A percentile compares a stretch with the other conserved stretches of the same genome.
Conservation (phyloP, 1,140 invertebrate species). For the Drosophila azteca region DNA sequence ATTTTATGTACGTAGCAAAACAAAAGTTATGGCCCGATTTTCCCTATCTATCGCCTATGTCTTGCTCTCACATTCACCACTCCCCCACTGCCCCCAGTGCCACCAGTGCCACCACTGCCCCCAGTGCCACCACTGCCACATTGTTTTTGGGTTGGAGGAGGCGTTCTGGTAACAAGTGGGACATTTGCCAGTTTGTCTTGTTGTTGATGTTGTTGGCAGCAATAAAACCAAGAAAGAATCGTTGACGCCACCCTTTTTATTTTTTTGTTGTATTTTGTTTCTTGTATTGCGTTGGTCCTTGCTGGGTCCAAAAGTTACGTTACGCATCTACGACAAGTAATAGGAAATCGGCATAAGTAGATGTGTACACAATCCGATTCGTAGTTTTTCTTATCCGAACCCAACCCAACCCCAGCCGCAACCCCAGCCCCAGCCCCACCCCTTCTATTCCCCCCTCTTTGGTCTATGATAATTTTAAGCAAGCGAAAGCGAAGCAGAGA, state of each 20-base stretch:
- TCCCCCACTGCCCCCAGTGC: constrained; percentile 13
- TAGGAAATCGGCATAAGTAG: constrained; percentile 76
- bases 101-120: constrained; percentile 6
- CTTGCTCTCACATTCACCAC: constrained; percentile 10
- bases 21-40: constrained; percentile 81
- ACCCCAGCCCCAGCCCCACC: constrained; percentile 8
- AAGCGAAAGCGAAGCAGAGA: constrained; percentile 63
- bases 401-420: constrained; percentile 12
- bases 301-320: constrained; percentile 43
- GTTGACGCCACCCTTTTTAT: constrained; percentile 75
- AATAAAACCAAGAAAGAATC: constrained; percentile 78
- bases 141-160: constrained; percentile 24
- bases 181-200: constrained; percentile 72
- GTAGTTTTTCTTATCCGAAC: constrained; percentile 36
- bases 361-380: constrained; percentile 77
- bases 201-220: constrained; percentile 70
- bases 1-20: constrained; percentile 81
- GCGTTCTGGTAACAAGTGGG: constrained; percentile 74
- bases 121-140: constrained; percentile 5
- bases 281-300: constrained; percentile 14
- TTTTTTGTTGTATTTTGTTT: neutral
- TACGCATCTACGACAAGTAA: constrained; percentile 42
- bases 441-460: neutral
- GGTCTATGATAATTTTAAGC: constrained; percentile 78
- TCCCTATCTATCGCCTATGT: constrained; percentile 54